Conservation (phyloP, 1,140 invertebrate genomes). For the Bicyclus anynana region DNA sequence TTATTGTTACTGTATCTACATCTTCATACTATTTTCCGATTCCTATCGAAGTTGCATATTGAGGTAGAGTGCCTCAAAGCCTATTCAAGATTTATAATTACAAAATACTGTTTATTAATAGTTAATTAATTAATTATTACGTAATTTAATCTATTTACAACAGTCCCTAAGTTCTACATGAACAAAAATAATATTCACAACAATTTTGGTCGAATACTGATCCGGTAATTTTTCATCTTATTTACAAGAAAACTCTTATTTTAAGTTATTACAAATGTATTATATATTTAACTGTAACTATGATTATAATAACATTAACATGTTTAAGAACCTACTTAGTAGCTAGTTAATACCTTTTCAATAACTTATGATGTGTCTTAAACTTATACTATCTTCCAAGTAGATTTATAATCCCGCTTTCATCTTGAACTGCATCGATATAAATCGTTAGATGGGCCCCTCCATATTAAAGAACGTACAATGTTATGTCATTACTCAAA, state of each 20-base stretch:
- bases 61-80: no score
- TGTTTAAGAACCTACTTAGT: conserved; percentile 7
- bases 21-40: no score
- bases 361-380: no score
- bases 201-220: conserved; percentile 62
- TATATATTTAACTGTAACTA: not conserved
- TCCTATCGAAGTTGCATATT: no score
- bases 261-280: not conserved
- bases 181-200: conserved; percentile 50
- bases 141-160: not conserved
- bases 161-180: conserved; percentile 9
- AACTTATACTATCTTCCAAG: no score
- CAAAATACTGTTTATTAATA: not conserved
- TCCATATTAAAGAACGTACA: no score
- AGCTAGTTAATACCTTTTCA: no score
- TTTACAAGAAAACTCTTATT: conserved; percentile 30
- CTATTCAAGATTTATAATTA: not conserved
- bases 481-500: no score
- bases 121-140: not conserved
- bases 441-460: no score
- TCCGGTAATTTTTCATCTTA: conserved; percentile 33
- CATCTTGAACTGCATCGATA: no score
- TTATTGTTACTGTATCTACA: no score
- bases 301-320: not conserved
- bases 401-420: no score